These are phyloP conservation scores for Danio jaintianensis DNA, from an alignment of 2,797 vertebrate genomes.

Conservation along the genomic window DNA sequence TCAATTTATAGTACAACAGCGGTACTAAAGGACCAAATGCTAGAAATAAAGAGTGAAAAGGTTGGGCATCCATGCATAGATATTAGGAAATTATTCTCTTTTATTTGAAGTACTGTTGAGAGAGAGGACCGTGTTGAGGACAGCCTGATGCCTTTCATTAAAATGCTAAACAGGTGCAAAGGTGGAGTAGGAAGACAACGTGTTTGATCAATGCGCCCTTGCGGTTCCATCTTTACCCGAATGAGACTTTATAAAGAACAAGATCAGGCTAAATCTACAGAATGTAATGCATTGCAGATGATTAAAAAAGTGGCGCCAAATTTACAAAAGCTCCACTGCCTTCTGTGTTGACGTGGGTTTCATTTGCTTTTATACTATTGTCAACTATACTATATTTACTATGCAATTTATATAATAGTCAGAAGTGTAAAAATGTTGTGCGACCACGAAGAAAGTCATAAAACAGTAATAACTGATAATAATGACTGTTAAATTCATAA, in stretches of 20 bases:
- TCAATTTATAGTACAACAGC: slow-evolving; percentile 32
- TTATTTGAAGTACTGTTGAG: slow-evolving; percentile 44
- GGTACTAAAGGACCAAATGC: slow-evolving; percentile 1
- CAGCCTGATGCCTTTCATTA: slow-evolving; percentile 57
- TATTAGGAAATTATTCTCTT: slow-evolving; percentile 39
- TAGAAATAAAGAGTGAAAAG: slow-evolving; percentile 29
- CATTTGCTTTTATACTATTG: no score
- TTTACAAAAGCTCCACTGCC: background rate
- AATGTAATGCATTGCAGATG: slow-evolving; percentile 3
- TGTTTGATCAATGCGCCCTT: slow-evolving; percentile 58
- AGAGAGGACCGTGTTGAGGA: slow-evolving; percentile 34
- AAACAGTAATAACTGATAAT: no score
- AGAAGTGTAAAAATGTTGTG: no score
- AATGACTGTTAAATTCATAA: no score
- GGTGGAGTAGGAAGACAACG: slow-evolving; percentile 55
- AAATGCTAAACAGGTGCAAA: slow-evolving; percentile 60
- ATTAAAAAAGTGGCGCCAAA: background rate
- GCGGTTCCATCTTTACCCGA: slow-evolving; percentile 31
- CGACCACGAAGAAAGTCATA: no score
- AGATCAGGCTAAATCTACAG: slow-evolving; percentile 39
- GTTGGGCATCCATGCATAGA: slow-evolving; percentile 32
- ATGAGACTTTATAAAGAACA: slow-evolving; percentile 48
- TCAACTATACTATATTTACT: no score
- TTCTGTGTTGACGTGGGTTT: no score
- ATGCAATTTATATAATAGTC: no score